Conservation (phyloP, 2,888 invertebrate species). For the Heterodera filipjevi region DNA sequence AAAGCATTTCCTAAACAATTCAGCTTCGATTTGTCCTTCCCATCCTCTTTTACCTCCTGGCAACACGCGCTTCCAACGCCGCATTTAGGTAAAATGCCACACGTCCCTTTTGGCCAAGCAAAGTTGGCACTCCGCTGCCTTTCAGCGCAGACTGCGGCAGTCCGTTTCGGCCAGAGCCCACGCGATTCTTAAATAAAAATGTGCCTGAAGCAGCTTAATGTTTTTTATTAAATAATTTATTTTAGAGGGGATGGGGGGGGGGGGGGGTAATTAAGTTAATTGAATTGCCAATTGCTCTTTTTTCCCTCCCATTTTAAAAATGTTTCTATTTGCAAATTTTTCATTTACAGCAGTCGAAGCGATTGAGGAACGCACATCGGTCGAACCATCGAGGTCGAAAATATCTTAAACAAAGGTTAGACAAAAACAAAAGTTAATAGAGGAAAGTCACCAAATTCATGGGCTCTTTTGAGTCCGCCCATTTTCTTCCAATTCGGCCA, state of each 20-base stretch:
- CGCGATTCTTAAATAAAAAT: not conserved
- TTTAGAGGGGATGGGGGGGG: not conserved
- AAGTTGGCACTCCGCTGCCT: not conserved
- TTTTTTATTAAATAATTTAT: not conserved
- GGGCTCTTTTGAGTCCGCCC: conserved; percentile 81
- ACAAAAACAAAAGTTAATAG: not conserved
- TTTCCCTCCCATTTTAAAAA: too few relatives aligned
- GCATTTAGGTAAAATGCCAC: conserved; percentile 44
- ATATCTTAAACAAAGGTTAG: conserved; percentile 33
- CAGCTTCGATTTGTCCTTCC: too few relatives aligned
- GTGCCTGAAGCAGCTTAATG: too few relatives aligned
- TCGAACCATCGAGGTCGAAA: conserved; percentile 46
- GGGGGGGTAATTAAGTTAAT: not conserved
- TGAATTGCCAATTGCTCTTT: too few relatives aligned
- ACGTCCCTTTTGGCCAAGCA: conserved; percentile 27
- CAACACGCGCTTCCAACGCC: conserved; percentile 40
- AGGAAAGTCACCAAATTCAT: conserved; percentile 46
- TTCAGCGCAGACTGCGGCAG: not conserved
- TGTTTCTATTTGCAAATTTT: not conserved
- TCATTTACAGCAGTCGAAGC: not conserved
- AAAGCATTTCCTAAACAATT: too few relatives aligned
- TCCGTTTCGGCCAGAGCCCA: not conserved
- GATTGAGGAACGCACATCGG: conserved; percentile 32
- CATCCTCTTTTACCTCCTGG: conserved; percentile 38
- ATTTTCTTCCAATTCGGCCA: conserved; percentile 99